Conservation (phyloP, 1,140 invertebrate genomes). For the Aphelinus certus region DNA sequence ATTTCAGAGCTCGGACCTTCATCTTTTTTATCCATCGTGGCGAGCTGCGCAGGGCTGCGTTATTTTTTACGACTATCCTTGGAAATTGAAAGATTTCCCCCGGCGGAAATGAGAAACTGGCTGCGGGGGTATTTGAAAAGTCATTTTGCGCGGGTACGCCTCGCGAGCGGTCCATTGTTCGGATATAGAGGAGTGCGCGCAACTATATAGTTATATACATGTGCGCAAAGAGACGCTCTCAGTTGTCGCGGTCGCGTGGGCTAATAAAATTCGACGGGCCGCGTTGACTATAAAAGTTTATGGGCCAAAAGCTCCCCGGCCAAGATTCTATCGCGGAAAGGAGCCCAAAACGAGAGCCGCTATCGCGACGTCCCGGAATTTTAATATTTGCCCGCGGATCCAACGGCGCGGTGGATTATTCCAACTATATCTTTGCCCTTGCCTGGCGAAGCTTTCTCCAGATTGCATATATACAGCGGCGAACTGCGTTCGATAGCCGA, state of each 20-base stretch:
- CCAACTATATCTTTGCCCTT: neutral
- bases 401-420: neutral
- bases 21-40: no score
- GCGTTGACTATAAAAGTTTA: constrained; percentile 61
- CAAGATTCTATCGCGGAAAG: constrained; percentile 57
- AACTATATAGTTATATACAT: neutral
- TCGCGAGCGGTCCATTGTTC: neutral
- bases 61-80: neutral
- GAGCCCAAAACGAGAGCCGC: constrained; percentile 43
- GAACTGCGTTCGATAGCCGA: constrained; percentile 1
- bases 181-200: neutral
- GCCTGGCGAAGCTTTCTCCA: no score
- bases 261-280: constrained; percentile 50
- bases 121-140: neutral
- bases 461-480: neutral
- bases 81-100: constrained; percentile 17
- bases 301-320: constrained; percentile 51
- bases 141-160: neutral
- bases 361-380: constrained; percentile 51
- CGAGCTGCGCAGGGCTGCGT: no score
- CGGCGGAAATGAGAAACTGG: neutral
- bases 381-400: constrained; percentile 59
- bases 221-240: neutral
- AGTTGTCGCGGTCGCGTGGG: neutral
- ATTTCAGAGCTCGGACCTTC: no score